These are phyloP conservation scores for Dicrurus megarhynchus DNA, from an alignment of 2,113 vertebrate genomes.

Conservation along the genomic window DNA sequence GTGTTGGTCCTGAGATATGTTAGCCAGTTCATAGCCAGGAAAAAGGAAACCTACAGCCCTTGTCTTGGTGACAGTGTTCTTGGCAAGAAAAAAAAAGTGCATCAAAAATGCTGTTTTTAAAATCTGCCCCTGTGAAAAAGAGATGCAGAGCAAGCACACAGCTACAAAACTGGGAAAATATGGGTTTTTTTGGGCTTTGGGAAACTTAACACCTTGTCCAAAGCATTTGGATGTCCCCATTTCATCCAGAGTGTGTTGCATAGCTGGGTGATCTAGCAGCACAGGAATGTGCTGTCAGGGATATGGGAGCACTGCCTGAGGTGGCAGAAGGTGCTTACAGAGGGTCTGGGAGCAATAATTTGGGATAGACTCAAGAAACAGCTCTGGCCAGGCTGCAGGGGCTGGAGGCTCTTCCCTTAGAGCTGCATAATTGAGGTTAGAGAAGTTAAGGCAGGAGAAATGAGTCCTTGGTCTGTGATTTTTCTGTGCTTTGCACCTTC, in stretches of 20 bases:
- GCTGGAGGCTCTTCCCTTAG: not conserved
- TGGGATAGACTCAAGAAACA: not conserved
- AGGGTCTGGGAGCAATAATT: not conserved
- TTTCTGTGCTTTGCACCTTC: not conserved
- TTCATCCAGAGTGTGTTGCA: not conserved
- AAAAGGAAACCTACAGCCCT: not conserved
- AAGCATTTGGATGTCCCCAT: not conserved
- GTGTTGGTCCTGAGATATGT: not conserved
- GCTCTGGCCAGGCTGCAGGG: not conserved
- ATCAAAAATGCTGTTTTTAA: not conserved
- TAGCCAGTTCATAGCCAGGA: not conserved
- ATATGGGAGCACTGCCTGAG: not conserved
- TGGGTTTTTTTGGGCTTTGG: not conserved
- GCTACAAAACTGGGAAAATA: not conserved
- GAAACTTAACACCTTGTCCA: constrained; percentile 14
- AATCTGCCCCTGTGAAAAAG: not conserved
- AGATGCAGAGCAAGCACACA: not conserved
- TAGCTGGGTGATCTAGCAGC: not conserved
- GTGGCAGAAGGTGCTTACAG: not conserved
- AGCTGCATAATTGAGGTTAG: not conserved
- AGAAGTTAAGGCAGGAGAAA: not conserved
- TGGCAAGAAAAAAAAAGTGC: not conserved
- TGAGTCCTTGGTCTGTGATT: not conserved
- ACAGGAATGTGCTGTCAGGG: not conserved
- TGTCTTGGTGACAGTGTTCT: not conserved